These are phyloP conservation scores for Alca torda DNA, from an alignment of 2,797 vertebrate genomes.

Conservation along the genomic window DNA sequence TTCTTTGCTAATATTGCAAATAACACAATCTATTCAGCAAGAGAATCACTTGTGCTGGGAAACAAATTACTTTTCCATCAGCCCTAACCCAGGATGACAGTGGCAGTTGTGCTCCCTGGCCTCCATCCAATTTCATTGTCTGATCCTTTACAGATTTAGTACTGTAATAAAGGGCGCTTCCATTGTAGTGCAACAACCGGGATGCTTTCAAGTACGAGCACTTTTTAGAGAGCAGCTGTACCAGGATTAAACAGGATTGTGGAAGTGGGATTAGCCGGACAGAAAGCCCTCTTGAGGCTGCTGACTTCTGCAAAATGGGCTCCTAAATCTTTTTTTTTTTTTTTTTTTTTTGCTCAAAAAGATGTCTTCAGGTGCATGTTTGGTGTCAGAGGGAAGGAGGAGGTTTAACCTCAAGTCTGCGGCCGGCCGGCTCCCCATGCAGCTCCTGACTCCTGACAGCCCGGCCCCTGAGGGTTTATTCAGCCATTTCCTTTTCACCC, in stretches of 20 bases:
- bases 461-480: background rate
- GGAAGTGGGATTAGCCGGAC: slow-evolving; percentile 53
- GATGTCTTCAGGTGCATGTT: background rate
- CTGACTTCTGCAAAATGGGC: slow-evolving; percentile 20
- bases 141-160: slow-evolving; percentile 64
- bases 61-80: slow-evolving; percentile 74
- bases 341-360: background rate
- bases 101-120: slow-evolving; percentile 68
- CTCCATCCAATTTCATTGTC: slow-evolving; percentile 68
- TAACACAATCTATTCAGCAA: slow-evolving; percentile 64
- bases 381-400: background rate
- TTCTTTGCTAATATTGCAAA: slow-evolving; percentile 68
- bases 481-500: background rate
- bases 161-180: slow-evolving; percentile 56
- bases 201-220: slow-evolving; percentile 65
- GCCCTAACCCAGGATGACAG: slow-evolving; percentile 73
- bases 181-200: slow-evolving; percentile 64
- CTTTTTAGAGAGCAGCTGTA: slow-evolving; percentile 67
- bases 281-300: slow-evolving; percentile 37
- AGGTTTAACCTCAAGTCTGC: background rate
- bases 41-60: slow-evolving; percentile 56
- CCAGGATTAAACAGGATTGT: slow-evolving; percentile 64
- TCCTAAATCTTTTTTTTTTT: background rate
- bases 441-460: background rate
- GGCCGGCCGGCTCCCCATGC: background rate